Percentiles rank a stretch among this genome's conserved stretches.
Evolutionary conservation across 2,113 vertebrate genomes (phyloP).

Genomic region (Vombatus ursinus): DNA sequence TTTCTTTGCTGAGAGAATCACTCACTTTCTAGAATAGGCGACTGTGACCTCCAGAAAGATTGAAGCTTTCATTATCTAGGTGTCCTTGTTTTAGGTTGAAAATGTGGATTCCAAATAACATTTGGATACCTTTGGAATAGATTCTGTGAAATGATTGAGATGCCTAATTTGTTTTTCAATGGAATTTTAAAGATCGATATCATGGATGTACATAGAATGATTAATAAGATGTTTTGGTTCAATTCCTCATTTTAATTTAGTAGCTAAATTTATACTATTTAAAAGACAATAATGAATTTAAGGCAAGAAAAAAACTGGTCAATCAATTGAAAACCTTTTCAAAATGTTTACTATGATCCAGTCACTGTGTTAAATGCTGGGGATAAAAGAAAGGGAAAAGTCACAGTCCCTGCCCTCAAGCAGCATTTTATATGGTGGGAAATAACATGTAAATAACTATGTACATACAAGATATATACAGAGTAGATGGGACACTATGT

Average conservation of each 20-base stretch:
- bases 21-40: background rate
- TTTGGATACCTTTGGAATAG: background rate
- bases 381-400: background rate
- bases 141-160: background rate
- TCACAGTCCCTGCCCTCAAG: background rate
- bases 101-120: background rate
- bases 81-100: background rate
- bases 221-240: background rate
- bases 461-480: background rate
- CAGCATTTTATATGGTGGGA: background rate
- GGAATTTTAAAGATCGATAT: background rate
- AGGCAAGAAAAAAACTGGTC: background rate
- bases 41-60: background rate
- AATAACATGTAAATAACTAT: background rate
- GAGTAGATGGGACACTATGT: background rate
- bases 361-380: background rate
- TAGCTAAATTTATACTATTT: background rate
- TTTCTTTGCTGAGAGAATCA: background rate
- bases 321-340: background rate
- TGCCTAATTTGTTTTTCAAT: background rate
- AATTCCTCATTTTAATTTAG: background rate
- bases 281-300: background rate
- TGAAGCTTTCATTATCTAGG: background rate
- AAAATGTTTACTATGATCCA: background rate
- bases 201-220: background rate